Evolutionary conservation across 2,113 vertebrate species (phyloP).

Genomic region (Noctilio leporinus): DNA sequence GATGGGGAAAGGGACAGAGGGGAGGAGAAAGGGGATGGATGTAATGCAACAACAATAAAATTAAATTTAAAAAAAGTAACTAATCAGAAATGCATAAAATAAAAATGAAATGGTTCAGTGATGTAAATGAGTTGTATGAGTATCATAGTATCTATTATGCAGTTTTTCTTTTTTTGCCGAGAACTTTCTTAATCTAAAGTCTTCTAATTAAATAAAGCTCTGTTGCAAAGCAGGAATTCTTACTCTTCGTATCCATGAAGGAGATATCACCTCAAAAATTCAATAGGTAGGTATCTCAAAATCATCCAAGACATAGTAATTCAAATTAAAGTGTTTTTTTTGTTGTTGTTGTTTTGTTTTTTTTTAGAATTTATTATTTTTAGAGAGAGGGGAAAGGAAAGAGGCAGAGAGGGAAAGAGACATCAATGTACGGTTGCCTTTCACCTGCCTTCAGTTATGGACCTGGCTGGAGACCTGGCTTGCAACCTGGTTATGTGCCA

Average conservation of each 20-base stretch:
- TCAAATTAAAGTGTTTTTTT: too few relatives aligned
- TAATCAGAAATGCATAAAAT: background rate
- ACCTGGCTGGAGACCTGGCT: too few relatives aligned
- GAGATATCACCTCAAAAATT: background rate
- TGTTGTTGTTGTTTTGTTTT: too few relatives aligned
- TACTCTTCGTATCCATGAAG: background rate
- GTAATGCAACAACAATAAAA: too few relatives aligned
- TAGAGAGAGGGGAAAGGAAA: too few relatives aligned
- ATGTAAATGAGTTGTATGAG: background rate
- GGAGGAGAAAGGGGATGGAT: too few relatives aligned
- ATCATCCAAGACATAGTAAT: background rate
- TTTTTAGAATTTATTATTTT: too few relatives aligned
- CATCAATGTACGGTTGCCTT: too few relatives aligned
- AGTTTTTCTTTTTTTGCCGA: background rate
- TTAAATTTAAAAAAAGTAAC: background rate
- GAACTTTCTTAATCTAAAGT: background rate
- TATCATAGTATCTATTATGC: background rate
- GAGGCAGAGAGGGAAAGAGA: too few relatives aligned
- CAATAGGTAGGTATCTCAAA: background rate
- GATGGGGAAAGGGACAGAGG: too few relatives aligned
- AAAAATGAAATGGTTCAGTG: background rate
- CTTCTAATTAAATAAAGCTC: background rate
- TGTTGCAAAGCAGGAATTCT: background rate
- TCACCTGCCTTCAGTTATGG: too few relatives aligned
- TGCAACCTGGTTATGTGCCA: too few relatives aligned